Percentiles rank a stretch among this genome's conserved stretches.
Evolutionary conservation across 1,140 invertebrate genomes (phyloP).

Genomic region (Ceratina calcarata): DNA sequence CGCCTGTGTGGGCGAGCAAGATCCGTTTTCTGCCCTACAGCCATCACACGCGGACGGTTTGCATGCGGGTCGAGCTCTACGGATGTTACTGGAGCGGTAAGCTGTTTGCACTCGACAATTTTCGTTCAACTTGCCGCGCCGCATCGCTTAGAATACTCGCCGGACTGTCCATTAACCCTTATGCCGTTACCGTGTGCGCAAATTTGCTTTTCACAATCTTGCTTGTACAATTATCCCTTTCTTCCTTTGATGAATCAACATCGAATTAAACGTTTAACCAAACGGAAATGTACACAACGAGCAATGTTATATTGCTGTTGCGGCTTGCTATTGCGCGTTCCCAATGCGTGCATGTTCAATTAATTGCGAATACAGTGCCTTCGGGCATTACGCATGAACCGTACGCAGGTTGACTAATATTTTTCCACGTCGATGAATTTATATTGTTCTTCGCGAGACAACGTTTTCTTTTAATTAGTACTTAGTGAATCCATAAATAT

Average conservation of each 20-base stretch:
- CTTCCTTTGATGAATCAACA: constrained; percentile 48
- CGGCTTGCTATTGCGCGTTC: neutral
- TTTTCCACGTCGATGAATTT: neutral
- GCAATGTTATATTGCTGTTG: neutral
- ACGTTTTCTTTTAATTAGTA: neutral
- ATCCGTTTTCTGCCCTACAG: constrained; percentile 89
- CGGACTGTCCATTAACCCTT: constrained; percentile 64
- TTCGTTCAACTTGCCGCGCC: constrained; percentile 61
- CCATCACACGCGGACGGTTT: constrained; percentile 87
- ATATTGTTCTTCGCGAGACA: neutral
- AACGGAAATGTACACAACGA: constrained; percentile 28
- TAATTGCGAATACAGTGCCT: neutral
- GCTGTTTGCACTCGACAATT: constrained; percentile 69
- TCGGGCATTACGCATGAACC: neutral
- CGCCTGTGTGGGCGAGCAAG: constrained; percentile 87
- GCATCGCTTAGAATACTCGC: constrained; percentile 56
- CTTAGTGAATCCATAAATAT: neutral
- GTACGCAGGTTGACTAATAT: neutral
- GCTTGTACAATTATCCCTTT: constrained; percentile 63
- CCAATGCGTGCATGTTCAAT: neutral
- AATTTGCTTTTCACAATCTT: constrained; percentile 65
- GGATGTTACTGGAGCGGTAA: constrained; percentile 87
- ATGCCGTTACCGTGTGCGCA: constrained; percentile 47
- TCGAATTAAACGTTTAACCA: constrained; percentile 49
- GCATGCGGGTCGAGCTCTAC: constrained; percentile 89